phyloP scores from a whole-genome alignment of 2,113 vertebrate genomes.

The Axis porcinus region DNA sequence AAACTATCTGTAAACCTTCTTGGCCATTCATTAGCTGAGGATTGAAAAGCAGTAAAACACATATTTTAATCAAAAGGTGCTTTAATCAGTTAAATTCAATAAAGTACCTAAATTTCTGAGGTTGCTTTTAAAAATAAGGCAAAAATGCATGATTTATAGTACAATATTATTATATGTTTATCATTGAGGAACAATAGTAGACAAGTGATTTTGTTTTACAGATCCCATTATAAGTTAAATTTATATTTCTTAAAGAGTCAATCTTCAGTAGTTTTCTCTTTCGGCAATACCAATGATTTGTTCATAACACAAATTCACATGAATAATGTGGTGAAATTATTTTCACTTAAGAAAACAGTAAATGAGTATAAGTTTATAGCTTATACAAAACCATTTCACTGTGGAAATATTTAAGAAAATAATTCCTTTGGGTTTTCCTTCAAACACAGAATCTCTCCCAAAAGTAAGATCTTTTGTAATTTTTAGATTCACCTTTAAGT shows the following conservation, averaged over 20 bases:
- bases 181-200: not conserved
- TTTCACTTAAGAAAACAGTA: not conserved
- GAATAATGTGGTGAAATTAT: not conserved
- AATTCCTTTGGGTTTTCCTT: slow-evolving; percentile 22
- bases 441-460: not conserved
- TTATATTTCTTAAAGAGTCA: not conserved
- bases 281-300: not conserved
- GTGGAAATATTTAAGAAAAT: not conserved
- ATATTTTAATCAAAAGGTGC: not conserved
- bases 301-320: slow-evolving; percentile 5
- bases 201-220: not conserved
- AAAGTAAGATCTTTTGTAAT: not conserved
- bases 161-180: not conserved
- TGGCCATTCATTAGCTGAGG: not conserved
- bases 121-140: slow-evolving; percentile 16
- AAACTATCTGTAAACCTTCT: not conserved
- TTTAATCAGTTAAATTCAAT: slow-evolving; percentile 34
- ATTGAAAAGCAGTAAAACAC: not conserved
- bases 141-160: slow-evolving; percentile 28
- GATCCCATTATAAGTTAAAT: slow-evolving; percentile 7
- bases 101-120: slow-evolving; percentile 11
- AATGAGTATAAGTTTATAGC: not conserved
- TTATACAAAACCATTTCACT: slow-evolving; percentile 21
- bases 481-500: slow-evolving; percentile 52
- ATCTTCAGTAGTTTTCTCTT: slow-evolving; percentile 26